Evolutionary conservation across 2,113 vertebrate species (phyloP).

Genomic region (Siniperca chuatsi): DNA sequence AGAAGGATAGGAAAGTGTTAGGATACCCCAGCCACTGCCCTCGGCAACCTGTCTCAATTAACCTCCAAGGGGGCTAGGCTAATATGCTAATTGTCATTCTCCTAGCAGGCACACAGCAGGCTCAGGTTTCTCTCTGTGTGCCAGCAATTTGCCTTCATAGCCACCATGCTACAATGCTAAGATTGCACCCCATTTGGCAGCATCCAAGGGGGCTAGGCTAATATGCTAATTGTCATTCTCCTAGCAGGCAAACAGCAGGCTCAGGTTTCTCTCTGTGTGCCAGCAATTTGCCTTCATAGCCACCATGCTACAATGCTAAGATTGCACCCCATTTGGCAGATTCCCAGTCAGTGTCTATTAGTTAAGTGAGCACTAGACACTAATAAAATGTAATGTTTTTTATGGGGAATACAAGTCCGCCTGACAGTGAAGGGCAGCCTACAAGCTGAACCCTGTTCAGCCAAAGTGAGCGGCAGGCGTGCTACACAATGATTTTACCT

Average conservation of each 20-base stretch:
- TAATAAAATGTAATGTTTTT: conserved; percentile 59
- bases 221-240: conserved; percentile 70
- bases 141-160: too few species aligned
- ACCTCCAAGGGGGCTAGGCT: too few species aligned
- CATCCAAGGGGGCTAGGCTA: conserved; percentile 52
- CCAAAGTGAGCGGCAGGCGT: conserved; percentile 8
- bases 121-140: too few species aligned
- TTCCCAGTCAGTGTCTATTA: conserved; percentile 41
- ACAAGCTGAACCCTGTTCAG: conserved; percentile 45
- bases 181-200: too few species aligned
- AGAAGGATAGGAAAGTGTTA: conserved; percentile 42
- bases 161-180: too few species aligned
- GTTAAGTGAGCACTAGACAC: conserved; percentile 46
- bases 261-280: conserved; percentile 55
- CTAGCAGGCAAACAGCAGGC: conserved; percentile 54
- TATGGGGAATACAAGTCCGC: conserved; percentile 44
- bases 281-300: conserved; percentile 34
- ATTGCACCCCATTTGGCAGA: conserved; percentile 63
- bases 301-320: conserved; percentile 62
- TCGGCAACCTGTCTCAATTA: too few species aligned
- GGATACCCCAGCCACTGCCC: conserved; percentile 6
- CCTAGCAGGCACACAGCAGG: too few species aligned
- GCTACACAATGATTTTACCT: conserved; percentile 60
- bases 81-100: too few species aligned
- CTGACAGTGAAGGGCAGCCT: conserved; percentile 55